Evolutionary conservation across 2,797 vertebrate species (phyloP), one percentile per base, ranked within the genome.

Genomic region (Loriculus beryllinus): DNA sequence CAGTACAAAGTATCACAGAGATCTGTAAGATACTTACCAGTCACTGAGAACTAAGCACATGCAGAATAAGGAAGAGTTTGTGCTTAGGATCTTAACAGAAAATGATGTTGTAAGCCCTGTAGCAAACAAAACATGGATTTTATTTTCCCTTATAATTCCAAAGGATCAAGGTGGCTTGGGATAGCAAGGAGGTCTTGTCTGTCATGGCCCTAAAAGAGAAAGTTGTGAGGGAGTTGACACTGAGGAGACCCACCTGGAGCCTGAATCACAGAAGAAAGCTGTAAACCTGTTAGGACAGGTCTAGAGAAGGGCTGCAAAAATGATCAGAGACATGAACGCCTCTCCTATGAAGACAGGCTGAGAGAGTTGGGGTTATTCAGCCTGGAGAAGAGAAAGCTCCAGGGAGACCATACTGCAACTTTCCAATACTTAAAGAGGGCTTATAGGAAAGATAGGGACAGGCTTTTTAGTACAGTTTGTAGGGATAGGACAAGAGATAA

Each of bases 1-100:
- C 0, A 0, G 29, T 40, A 4, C 5, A 12, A 40, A 26, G 19
- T 28, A 2, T 31, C 6, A 3, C 28, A 21, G 40, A 31, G 43
- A 28, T 4, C 8, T 23, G 18, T 10, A 39, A 29, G 17, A 3
- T 43, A 1, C 1, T 33, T 39, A 10, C 18, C 47, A 51, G 20
- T 65, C 39, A 33, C 21, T 19, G 25, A 65, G 48, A 77, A 28
- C 4, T 74, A 39, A 42, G 31, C 25, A 33, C 14, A 2, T 39
- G 35, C 39, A 29, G 52, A 77, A 51, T 37, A 74, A 60, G 14
- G 51, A 54, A 54, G 76, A 45, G 17, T 43, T 64, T 78, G 28
- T 59, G 31, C 20, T 57, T 6, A 1, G 22, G 23, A 48, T n/a
- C 21, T 23, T 52, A 43, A 51, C 18, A 71, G 26, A 40, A 79